These are phyloP conservation scores for Notothenia coriiceps DNA, from an alignment of 2,113 vertebrate genomes.

Conservation along the genomic window DNA sequence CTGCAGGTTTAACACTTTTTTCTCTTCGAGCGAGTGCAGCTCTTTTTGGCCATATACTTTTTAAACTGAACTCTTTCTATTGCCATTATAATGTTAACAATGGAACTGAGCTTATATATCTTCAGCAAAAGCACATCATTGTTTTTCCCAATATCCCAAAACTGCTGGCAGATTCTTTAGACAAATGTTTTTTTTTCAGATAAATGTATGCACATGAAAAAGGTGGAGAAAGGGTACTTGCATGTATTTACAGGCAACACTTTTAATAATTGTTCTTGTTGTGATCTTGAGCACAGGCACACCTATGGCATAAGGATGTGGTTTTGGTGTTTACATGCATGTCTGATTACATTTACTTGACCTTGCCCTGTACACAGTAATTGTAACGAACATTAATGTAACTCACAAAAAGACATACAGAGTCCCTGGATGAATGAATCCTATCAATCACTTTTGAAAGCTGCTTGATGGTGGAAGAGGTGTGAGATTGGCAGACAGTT, in stretches of 20 bases:
- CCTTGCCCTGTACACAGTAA: slow-evolving; percentile 57
- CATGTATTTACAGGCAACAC: background rate
- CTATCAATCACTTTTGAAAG: slow-evolving; percentile 77
- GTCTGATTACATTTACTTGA: slow-evolving; percentile 50
- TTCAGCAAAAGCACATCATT: slow-evolving; percentile 14
- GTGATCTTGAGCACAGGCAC: background rate
- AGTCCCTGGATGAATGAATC: slow-evolving; percentile 60
- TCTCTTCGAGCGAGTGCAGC: slow-evolving; percentile 57
- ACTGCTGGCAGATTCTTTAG: background rate
- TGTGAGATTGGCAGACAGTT: slow-evolving; percentile 78
- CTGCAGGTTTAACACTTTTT: slow-evolving; percentile 64
- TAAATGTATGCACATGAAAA: background rate
- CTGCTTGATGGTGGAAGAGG: slow-evolving; percentile 63
- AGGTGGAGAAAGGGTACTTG: background rate
- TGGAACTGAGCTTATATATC: background rate
- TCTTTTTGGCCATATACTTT: slow-evolving; percentile 41
- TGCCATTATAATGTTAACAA: slow-evolving; percentile 26
- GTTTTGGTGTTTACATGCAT: slow-evolving; percentile 35
- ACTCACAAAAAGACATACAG: slow-evolving; percentile 30
- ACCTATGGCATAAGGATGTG: background rate
- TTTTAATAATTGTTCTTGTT: background rate
- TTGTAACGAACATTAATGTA: slow-evolving; percentile 61
- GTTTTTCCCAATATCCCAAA: background rate
- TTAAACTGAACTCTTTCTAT: slow-evolving; percentile 26
- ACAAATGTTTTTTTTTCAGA: background rate